phyloP scores from a whole-genome alignment of 2,797 vertebrate species.

The Acrossocheilus fasciatus region DNA sequence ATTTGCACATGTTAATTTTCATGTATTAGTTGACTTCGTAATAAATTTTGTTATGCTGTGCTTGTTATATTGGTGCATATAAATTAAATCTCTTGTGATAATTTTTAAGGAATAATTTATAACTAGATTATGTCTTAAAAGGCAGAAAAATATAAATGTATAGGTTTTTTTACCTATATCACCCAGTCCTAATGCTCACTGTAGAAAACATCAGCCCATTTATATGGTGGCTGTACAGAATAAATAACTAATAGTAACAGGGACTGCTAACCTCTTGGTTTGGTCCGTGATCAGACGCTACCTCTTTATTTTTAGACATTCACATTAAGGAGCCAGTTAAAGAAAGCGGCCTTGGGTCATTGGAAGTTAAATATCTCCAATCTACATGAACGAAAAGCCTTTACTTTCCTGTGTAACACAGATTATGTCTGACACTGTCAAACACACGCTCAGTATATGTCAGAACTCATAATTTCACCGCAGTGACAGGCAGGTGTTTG shows the following conservation, averaged over 20 bases:
- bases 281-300: background rate
- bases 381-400: background rate
- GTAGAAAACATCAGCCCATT: background rate
- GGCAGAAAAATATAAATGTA: background rate
- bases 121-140: background rate
- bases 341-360: conserved; percentile 32
- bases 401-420: background rate
- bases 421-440: background rate
- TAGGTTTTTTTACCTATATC: background rate
- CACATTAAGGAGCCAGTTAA: background rate
- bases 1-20: background rate
- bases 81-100: background rate
- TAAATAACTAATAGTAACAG: background rate
- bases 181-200: background rate
- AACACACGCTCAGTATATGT: background rate
- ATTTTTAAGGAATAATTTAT: background rate
- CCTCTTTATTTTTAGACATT: conserved; percentile 2
- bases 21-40: background rate
- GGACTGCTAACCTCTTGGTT: background rate
- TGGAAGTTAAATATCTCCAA: background rate
- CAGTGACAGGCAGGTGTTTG: conserved; percentile 46
- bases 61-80: too few species aligned
- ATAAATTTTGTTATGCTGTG: too few species aligned
- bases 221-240: background rate
- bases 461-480: conserved; percentile 37